phyloP scores from a whole-genome alignment of 2,888 invertebrate genomes.

The Tachina grossa region DNA sequence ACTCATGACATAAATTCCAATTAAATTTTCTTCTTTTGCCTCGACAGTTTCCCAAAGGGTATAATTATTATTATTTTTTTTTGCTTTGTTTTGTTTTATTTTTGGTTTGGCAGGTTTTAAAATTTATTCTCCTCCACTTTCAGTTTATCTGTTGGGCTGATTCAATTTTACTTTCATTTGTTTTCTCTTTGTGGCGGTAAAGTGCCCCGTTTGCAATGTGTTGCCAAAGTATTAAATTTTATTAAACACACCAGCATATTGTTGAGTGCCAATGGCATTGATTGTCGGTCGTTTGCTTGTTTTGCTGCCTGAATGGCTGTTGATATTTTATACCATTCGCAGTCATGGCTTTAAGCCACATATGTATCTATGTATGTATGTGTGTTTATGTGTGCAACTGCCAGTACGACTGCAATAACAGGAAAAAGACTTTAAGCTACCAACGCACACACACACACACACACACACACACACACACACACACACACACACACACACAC shows the following conservation, averaged over 20 bases:
- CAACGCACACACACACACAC: slow-evolving; percentile 8
- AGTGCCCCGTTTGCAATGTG: slow-evolving; percentile 65
- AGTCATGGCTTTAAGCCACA: slow-evolving; percentile 60
- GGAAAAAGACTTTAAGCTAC: slow-evolving; percentile 11
- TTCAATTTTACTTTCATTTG: slow-evolving; percentile 69
- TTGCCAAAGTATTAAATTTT: slow-evolving; percentile 70
- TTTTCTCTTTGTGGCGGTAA: slow-evolving; percentile 47
- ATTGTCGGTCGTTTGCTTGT: slow-evolving; percentile 2
- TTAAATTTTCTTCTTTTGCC: slow-evolving; percentile 33
- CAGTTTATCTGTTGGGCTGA: slow-evolving; percentile 51
- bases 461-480: too few species aligned
- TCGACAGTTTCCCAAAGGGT: slow-evolving; percentile 6
- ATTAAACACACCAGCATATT: slow-evolving; percentile 66
- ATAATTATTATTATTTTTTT: slow-evolving; percentile 4
- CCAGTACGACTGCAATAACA: slow-evolving; percentile 8
- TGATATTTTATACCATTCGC: slow-evolving; percentile 48
- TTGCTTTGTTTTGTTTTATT: not conserved
- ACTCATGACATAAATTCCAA: slow-evolving; percentile 54
- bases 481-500: slow-evolving; percentile 2
- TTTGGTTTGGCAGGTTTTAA: slow-evolving; percentile 5
- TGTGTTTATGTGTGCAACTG: slow-evolving; percentile 19
- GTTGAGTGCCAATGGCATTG: slow-evolving; percentile 68
- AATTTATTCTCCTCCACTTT: slow-evolving; percentile 40
- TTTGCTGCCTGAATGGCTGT: slow-evolving; percentile 22
- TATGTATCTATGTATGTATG: too few species aligned